A percentile compares a stretch with the other conserved stretches of the same genome.
phyloP scores from a whole-genome alignment of 2,888 invertebrate species.

The Tipula lateralis region DNA sequence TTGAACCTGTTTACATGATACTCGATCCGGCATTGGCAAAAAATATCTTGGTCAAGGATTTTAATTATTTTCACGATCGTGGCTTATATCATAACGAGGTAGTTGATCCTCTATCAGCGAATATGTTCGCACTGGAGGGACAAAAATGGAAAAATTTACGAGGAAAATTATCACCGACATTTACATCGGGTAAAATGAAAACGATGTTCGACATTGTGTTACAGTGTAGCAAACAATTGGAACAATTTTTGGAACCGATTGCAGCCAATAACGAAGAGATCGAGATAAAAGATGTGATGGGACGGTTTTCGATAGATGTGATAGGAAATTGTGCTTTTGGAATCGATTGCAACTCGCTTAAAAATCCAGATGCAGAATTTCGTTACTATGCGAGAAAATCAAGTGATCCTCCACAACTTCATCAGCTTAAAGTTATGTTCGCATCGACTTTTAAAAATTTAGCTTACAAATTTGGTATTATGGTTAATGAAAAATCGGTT shows the following conservation, averaged over 20 bases:
- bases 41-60: constrained; percentile 44
- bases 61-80: constrained; percentile 45
- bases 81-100: constrained; percentile 42
- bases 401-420: constrained; percentile 26
- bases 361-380: constrained; percentile 41
- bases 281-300: constrained; percentile 44
- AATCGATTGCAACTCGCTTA: constrained; percentile 43
- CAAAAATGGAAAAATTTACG: too few relatives aligned
- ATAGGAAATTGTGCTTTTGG: constrained; percentile 48
- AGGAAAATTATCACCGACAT: too few relatives aligned
- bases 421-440: background rate
- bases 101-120: constrained; percentile 43
- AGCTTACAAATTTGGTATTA: constrained; percentile 35
- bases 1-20: constrained; percentile 33
- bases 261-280: constrained; percentile 35
- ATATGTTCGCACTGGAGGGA: constrained; percentile 45
- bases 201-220: constrained; percentile 47
- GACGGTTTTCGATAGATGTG: constrained; percentile 49
- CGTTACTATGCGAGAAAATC: constrained; percentile 34
- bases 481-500: constrained; percentile 39
- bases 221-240: constrained; percentile 39
- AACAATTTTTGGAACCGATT: constrained; percentile 35
- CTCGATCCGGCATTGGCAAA: constrained; percentile 41
- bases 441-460: background rate
- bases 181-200: constrained; percentile 52